Evolutionary conservation across 1,140 invertebrate genomes (phyloP).

Genomic region (Cydia splendana): DNA sequence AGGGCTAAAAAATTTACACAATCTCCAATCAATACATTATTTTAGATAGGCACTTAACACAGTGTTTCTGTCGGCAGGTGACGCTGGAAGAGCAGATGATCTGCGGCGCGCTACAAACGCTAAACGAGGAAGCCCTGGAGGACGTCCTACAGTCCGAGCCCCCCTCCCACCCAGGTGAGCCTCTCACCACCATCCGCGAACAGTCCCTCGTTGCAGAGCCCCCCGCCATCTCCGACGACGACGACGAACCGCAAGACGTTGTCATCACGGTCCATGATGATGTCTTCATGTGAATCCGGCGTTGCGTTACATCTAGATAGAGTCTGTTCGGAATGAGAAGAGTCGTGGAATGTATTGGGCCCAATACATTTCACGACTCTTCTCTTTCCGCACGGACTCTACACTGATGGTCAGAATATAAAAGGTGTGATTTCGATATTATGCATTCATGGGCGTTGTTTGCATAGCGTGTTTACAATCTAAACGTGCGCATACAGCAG

Average conservation of each 20-base stretch:
- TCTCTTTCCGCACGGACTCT: too few species aligned
- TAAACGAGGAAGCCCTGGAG: constrained; percentile 95
- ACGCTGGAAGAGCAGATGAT: constrained; percentile 97
- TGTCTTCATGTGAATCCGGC: constrained; percentile 52
- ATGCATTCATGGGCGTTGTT: too few species aligned
- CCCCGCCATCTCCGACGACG: constrained; percentile 37
- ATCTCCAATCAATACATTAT: too few species aligned
- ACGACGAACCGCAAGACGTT: constrained; percentile 49
- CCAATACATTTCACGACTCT: too few species aligned
- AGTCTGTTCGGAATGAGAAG: too few species aligned
- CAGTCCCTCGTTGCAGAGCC: constrained; percentile 36
- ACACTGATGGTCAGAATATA: too few species aligned
- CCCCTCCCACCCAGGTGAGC: constrained; percentile 72
- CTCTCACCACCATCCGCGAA: constrained; percentile 67
- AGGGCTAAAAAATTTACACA: too few species aligned
- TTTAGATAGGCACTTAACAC: neutral
- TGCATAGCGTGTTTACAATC: too few species aligned
- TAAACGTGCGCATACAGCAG: too few species aligned
- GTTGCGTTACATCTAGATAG: neutral
- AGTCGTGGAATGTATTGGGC: too few species aligned
- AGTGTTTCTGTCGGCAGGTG: constrained; percentile 81
- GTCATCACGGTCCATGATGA: constrained; percentile 62
- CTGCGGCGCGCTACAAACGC: constrained; percentile 92
- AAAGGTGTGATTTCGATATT: too few species aligned
- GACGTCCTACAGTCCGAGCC: constrained; percentile 85